A percentile compares a stretch with the other conserved stretches of the same genome.
Conservation (phyloP, 2,888 invertebrate genomes). For the Drosophila ustulata region DNA sequence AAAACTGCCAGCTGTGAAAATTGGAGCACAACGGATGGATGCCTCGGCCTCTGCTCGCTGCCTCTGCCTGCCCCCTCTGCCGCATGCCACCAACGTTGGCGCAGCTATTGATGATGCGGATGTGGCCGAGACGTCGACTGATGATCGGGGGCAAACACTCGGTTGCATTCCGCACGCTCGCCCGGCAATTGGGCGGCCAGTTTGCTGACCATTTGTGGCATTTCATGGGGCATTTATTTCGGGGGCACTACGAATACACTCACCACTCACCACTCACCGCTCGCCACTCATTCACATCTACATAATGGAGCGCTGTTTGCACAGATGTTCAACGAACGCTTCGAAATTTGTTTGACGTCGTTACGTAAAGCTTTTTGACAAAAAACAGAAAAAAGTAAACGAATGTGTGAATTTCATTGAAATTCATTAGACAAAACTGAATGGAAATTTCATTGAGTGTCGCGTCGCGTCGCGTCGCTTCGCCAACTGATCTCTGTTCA, state of each 20-base stretch:
- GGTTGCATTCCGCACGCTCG: constrained; percentile 61
- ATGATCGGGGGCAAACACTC: not conserved
- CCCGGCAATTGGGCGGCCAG: constrained; percentile 46
- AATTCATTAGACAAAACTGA: constrained; percentile 55
- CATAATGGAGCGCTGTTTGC: constrained; percentile 64
- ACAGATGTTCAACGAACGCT: constrained; percentile 81
- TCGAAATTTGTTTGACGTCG: constrained; percentile 35
- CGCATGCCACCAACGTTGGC: constrained; percentile 13
- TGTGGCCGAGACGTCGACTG: constrained; percentile 23
- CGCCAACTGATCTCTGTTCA: constrained; percentile 45
- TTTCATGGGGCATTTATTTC: constrained; percentile 41
- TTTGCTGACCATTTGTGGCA: constrained; percentile 54
- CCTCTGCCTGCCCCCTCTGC: not conserved
- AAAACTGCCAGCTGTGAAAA: constrained; percentile 63
- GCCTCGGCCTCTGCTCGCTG: not conserved
- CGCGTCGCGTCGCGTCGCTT: constrained; percentile 35
- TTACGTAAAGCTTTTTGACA: constrained; percentile 74
- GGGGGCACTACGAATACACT: constrained; percentile 24
- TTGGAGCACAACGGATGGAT: constrained; percentile 61
- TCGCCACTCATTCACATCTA: not conserved
- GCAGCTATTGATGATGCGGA: constrained; percentile 36
- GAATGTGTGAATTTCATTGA: constrained; percentile 67
- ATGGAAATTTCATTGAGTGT: constrained; percentile 53
- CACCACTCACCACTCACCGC: not conserved
- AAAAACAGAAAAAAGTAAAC: constrained; percentile 19